Evolutionary conservation across 1,140 invertebrate species (phyloP).

Genomic region (Matsumurasca onukii): DNA sequence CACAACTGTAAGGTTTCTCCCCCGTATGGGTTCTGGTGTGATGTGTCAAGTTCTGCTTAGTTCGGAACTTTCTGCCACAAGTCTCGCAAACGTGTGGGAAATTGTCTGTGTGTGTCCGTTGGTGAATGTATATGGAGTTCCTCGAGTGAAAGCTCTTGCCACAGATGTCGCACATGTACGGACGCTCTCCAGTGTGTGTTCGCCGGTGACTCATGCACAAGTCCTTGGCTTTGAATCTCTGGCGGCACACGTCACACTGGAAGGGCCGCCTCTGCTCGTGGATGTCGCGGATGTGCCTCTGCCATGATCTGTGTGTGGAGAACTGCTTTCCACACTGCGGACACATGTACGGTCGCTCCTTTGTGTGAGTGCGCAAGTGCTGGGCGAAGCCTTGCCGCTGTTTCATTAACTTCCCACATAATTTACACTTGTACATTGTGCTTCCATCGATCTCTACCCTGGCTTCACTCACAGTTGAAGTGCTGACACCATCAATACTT

Average conservation of each 20-base stretch:
- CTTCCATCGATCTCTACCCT: conserved; percentile 51
- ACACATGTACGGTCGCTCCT: neutral
- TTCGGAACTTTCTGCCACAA: conserved; percentile 53
- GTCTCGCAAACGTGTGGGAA: conserved; percentile 52
- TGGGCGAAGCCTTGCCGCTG: conserved; percentile 56
- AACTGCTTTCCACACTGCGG: conserved; percentile 50
- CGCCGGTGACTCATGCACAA: conserved; percentile 27
- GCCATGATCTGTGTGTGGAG: conserved; percentile 56
- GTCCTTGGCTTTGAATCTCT: conserved; percentile 75
- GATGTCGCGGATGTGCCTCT: conserved; percentile 49
- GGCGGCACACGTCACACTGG: conserved; percentile 91
- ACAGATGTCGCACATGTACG: conserved; percentile 22
- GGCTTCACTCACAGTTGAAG: conserved; percentile 48
- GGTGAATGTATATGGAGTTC: conserved; percentile 57
- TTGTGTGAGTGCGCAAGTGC: conserved; percentile 32
- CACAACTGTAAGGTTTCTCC: conserved; percentile 36
- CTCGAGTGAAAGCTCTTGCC: conserved; percentile 11
- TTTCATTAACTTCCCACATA: conserved; percentile 60
- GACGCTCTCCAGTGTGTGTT: conserved; percentile 24
- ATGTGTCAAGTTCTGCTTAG: conserved; percentile 51
- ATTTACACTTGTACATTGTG: conserved; percentile 48
- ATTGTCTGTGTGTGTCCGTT: conserved; percentile 52
- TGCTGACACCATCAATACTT: conserved; percentile 44
- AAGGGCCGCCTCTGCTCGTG: conserved; percentile 97
- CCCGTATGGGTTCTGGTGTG: conserved; percentile 45